Evolutionary conservation across 2,888 invertebrate species (phyloP), one percentile per base, ranked within the genome.

Genomic region (Bursaphelenchus okinawaensis): DNA sequence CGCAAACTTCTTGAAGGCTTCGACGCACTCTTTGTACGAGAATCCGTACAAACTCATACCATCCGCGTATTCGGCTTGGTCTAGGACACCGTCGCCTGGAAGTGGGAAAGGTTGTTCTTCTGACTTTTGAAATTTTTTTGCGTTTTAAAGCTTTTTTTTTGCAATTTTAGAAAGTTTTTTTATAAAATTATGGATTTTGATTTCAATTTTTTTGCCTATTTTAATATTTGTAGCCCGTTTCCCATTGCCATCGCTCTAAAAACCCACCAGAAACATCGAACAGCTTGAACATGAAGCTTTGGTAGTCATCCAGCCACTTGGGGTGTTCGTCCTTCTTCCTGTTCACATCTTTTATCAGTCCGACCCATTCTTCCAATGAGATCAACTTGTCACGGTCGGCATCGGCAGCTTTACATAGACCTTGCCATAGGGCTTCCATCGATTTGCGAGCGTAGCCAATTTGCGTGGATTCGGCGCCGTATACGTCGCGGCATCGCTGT

Each of bases 241-340:
- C 19, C 19, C 50, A 40, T 16, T n/a, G n/a, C n/a, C n/a, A n/a
- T n/a, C n/a, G n/a, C n/a, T n/a, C n/a, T 12, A 20, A 52, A 20
- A 20, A n/a, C 51, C 19, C 51, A 78, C 80, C 76, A 0, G 79
- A 79, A 26, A 81, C 82, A 59, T 81, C 81, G 67, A 81, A 81
- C 56, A 81, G 72, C 67, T 82, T 81, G 77, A 81, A 81, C 79
- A 81, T 79, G 66, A 77, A 82, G 59, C 66, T 71, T 40, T 69
- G 69, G 69, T 81, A 81, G 55, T 81, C 77, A 28, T 65, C 66
- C 68, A 82, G 79, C 82, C 82, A 81, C 54, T 73, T 72, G 20
- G 78, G 77, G 52, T 74, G 73, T n/a, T 52, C 71, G 7, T 58
- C 29, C 9, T 74, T 71, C 52, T 75, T 69, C 51, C 62, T 52